phyloP scores from a whole-genome alignment of 2,888 invertebrate genomes.

The Tachina lurida region DNA sequence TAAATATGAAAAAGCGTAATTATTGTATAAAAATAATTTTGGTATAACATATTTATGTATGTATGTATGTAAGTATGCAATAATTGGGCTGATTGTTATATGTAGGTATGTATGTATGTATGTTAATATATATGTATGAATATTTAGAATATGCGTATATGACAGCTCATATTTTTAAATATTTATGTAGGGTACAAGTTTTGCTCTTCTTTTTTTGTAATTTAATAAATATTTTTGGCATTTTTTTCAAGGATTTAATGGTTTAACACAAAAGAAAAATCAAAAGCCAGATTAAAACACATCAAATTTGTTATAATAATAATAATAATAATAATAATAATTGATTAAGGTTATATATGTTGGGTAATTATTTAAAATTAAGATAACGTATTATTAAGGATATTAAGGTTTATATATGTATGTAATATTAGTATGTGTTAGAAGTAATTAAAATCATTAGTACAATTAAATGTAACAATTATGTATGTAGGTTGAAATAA shows the following conservation, averaged over 20 bases:
- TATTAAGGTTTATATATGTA: background rate
- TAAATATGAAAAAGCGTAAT: slow-evolving; percentile 40
- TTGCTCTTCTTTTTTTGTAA: slow-evolving; percentile 25
- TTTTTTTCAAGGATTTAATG: slow-evolving; percentile 16
- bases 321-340: slow-evolving; percentile 18
- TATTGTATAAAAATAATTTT: slow-evolving; percentile 1
- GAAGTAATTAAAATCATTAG: slow-evolving; percentile 29
- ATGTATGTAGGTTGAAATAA: slow-evolving; percentile 39
- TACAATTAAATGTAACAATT: slow-evolving; percentile 27
- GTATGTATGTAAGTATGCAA: background rate
- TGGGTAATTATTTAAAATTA: slow-evolving; percentile 24
- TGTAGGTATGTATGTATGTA: slow-evolving; percentile 17
- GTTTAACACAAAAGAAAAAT: slow-evolving; percentile 40
- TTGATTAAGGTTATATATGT: slow-evolving; percentile 41
- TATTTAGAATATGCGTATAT: slow-evolving; percentile 16
- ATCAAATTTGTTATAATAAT: slow-evolving; percentile 41
- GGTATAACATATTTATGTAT: slow-evolving; percentile 16
- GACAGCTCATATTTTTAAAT: slow-evolving; percentile 15
- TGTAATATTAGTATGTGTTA: slow-evolving; percentile 21
- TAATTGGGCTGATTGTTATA: slow-evolving; percentile 9
- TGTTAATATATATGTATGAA: slow-evolving; percentile 22
- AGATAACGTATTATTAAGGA: slow-evolving; percentile 10
- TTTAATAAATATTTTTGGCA: slow-evolving; percentile 12
- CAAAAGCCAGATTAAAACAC: slow-evolving; percentile 53
- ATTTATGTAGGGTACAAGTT: slow-evolving; percentile 36